Base-by-base conservation (phyloP, 2,113 vertebrate genomes). In the Tonatia bakeri region DNA sequence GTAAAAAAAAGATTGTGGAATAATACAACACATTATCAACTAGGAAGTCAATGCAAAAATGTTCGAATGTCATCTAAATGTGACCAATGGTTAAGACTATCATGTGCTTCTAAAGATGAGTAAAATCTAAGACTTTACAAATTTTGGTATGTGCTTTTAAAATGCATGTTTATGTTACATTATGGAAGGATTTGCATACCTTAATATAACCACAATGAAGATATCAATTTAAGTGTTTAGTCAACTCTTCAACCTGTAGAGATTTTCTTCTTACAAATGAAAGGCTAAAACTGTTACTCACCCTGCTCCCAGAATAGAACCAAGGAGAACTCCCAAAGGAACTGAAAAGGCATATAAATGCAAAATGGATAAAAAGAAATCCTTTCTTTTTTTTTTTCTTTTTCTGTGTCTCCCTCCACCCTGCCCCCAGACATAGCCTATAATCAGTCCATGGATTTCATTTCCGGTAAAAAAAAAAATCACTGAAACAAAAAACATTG, bases 161-260 rank as follows among this genome's bases (percentile, higher is more conserved):
- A 94, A 94, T 95, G 47, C 26, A 94, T 95, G 97, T 95, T 95
- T 85, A 65, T 86, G 90, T 87, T 94, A 67, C 52, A 85, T 81
- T 96, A 80, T 95, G 70, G 83, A 95, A 90, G 61, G 61, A 96
- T 96, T 97, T 97, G 43, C 67, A 94, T 92, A 91, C 65, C 75
- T 96, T 96, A 96, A 95, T 97, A 94, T 73, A 96, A 93, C 81
- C 79, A 87, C 75, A 52, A 92, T 61, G 47, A 94, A n/a, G 65
- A 86, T 95, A 97, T 85, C 87, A 95, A 93, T 94, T 94, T 95
- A 97, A 91, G 75, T 94, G 94, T 92, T 56, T 79, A 76, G 45
- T 90, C 77, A 95, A 87, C 90, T 26, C 54, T 90, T 91, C 65
- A 95, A 91, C 75, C 87, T 84, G 38, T 94, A 50, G 80, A 94